Conservation (phyloP, 2,113 vertebrate species). For the Hirundichthys speculiger region DNA sequence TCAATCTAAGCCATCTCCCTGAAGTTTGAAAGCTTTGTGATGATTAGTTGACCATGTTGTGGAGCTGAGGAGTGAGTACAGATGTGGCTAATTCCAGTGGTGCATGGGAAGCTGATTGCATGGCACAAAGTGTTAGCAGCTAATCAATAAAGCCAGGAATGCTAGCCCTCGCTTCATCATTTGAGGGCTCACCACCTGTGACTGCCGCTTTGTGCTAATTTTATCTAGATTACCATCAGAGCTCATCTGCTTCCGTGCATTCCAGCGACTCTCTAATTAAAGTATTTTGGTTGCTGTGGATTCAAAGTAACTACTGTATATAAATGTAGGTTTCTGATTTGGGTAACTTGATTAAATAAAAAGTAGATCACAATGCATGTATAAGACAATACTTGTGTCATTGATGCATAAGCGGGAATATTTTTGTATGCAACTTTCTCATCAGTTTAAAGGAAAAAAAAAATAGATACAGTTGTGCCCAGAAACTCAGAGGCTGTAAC, state of each 20-base stretch:
- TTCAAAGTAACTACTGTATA: too few species aligned
- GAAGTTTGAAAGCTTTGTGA: conserved; percentile 63
- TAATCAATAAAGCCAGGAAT: conserved; percentile 65
- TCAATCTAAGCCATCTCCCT: conserved; percentile 52
- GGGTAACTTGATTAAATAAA: neutral
- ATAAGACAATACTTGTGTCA: neutral
- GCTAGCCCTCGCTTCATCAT: conserved; percentile 35
- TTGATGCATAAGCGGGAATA: neutral
- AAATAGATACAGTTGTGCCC: neutral
- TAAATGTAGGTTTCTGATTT: conserved; percentile 11
- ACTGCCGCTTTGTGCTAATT: conserved; percentile 55
- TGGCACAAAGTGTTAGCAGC: conserved; percentile 48
- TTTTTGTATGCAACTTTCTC: neutral
- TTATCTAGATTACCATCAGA: conserved; percentile 66
- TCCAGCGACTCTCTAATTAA: conserved; percentile 53
- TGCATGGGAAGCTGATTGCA: conserved; percentile 61
- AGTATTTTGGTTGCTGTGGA: conserved; percentile 38
- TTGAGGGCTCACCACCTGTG: conserved; percentile 60
- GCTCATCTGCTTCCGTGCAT: conserved; percentile 56
- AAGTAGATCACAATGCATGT: neutral
- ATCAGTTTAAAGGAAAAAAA: neutral
- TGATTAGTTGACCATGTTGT: conserved; percentile 64
- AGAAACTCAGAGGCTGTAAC: neutral
- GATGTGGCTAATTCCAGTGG: conserved; percentile 59
- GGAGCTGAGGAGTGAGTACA: conserved; percentile 55